A percentile compares a stretch with the other conserved stretches of the same genome.
phyloP scores from a whole-genome alignment of 2,113 vertebrate genomes.

The Sprattus sprattus region DNA sequence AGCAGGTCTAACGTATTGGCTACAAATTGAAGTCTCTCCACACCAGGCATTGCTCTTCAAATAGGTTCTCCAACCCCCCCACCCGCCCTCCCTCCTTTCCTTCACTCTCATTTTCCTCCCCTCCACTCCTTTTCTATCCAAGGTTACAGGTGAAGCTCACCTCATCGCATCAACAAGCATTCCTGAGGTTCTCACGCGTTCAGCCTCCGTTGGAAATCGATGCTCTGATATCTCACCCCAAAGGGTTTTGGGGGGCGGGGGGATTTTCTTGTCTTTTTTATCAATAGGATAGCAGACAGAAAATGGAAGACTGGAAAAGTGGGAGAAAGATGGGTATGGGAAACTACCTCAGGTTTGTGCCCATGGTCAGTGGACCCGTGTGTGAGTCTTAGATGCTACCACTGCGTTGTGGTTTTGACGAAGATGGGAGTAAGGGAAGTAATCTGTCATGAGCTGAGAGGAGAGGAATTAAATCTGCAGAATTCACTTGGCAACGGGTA shows the following conservation, averaged over 20 bases:
- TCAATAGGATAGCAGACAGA: too few species aligned
- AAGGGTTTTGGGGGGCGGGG: conserved; percentile 38
- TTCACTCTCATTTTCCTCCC: too few species aligned
- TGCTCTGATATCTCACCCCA: conserved; percentile 45
- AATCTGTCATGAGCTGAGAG: conserved; percentile 40
- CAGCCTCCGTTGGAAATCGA: conserved; percentile 48
- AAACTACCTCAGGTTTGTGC: too few species aligned
- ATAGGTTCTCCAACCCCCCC: conserved; percentile 15
- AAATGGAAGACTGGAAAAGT: too few species aligned
- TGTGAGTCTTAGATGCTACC: too few species aligned
- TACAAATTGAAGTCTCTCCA: conserved; percentile 47
- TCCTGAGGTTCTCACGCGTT: conserved; percentile 36
- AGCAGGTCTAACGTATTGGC: conserved; percentile 37
- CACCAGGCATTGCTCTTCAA: conserved; percentile 12
- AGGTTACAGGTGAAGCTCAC: conserved; percentile 48
- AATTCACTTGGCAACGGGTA: neutral
- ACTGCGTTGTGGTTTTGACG: too few species aligned
- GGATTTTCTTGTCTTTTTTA: too few species aligned
- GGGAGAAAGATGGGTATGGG: too few species aligned
- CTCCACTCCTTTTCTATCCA: conserved; percentile 24
- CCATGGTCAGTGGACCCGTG: too few species aligned
- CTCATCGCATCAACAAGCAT: conserved; percentile 38
- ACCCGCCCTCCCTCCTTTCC: too few species aligned
- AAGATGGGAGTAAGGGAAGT: conserved; percentile 39
- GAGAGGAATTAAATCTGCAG: conserved; percentile 20